phyloP scores from a whole-genome alignment of 2,888 invertebrate species.

The Acanthosepion esculentum region DNA sequence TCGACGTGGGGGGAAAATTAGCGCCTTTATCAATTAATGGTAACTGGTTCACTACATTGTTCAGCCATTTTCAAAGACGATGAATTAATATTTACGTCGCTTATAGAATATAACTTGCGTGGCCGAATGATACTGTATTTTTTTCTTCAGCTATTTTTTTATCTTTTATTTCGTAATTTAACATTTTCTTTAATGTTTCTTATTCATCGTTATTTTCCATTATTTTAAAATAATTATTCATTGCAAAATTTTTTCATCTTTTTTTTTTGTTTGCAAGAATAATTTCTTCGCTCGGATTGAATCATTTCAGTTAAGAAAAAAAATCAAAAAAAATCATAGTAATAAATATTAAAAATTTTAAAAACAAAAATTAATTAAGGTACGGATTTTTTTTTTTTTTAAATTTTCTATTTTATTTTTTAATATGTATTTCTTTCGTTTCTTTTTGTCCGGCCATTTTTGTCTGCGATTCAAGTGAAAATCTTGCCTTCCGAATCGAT shows the following conservation, averaged over 20 bases:
- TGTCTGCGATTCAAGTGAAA: background rate
- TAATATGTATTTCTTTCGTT: background rate
- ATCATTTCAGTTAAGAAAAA: background rate
- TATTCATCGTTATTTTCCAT: background rate
- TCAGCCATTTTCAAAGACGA: background rate
- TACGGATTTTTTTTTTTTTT: background rate
- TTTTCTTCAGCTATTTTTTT: background rate
- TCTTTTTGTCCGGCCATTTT: constrained; percentile 8
- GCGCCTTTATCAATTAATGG: background rate
- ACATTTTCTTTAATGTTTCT: background rate
- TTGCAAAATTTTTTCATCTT: background rate
- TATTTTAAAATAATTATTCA: background rate
- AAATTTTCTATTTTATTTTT: background rate
- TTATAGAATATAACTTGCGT: background rate
- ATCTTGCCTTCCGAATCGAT: background rate
- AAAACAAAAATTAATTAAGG: background rate
- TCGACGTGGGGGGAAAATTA: background rate
- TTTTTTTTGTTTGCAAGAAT: background rate
- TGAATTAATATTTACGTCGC: background rate
- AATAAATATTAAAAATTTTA: background rate
- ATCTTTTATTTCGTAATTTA: background rate
- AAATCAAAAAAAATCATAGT: background rate
- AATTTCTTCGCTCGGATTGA: background rate
- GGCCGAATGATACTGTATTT: background rate
- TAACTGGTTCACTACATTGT: background rate